Evolutionary conservation across 2,113 vertebrate genomes (phyloP), one percentile per base, ranked within the genome.

Genomic region (Mustela nigripes): DNA sequence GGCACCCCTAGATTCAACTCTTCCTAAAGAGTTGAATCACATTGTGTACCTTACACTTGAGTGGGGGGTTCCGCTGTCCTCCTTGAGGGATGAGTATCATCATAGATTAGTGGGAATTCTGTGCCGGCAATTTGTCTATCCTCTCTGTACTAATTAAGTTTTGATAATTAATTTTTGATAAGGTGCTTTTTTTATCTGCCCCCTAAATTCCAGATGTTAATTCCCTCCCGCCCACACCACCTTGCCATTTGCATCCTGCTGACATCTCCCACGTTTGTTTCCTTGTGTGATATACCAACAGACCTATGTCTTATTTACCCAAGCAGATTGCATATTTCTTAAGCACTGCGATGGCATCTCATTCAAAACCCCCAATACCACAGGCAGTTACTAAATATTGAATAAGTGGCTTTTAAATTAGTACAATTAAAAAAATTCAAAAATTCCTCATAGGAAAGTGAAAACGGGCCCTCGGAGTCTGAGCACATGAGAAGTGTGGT

Each of bases 191-290:
- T 93, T 96, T 42, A 42, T 94, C 94, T 96, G 71, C 88, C 33
- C 42, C 97, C 91, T 98, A 74, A 91, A 94, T 96, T 95, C 60
- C 87, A 74, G 86, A 82, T 89, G 60, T 73, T 96, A 93, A 93
- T 91, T 79, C 79, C 76, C 28, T 84, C 67, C 31, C 22, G 56
- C 65, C 95, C 89, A 39, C 28, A 11, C 89, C 86, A 86, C 67
- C 45, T 85, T 86, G 62, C 84, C 87, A 42, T 94, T 94, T 69
- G 11, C 65, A 60, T 28, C 42, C 94, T 67, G 56, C 58, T 56
- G 73, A 65, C 84, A 84, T 83, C 58, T 83, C 65, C 69, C 48
- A 92, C 56, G 50, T 69, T n/a, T 87, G 88, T 81, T 96, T 96
- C 92, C 69, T 92, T 95, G 36, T 56, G 67, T 89, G 8, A 39